phyloP scores from a whole-genome alignment of 2,797 vertebrate species.

The Semaprochilodus insignis region DNA sequence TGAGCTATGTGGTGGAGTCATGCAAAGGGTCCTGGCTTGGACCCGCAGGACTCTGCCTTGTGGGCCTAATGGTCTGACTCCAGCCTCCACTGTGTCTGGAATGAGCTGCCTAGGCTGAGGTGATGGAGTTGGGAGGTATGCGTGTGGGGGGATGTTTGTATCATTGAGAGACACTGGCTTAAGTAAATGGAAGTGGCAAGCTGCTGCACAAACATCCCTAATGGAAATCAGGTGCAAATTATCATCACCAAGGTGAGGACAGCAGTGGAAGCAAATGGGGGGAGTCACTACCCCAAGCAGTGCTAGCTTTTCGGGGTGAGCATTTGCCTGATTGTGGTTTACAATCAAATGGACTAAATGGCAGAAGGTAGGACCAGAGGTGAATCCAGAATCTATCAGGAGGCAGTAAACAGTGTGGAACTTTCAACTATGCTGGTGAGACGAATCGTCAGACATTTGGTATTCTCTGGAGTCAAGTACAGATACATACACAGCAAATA shows the following conservation, averaged over 20 bases:
- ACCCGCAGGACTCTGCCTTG: constrained; percentile 46
- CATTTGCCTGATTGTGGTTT: constrained; percentile 16
- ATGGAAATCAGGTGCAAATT: constrained; percentile 65
- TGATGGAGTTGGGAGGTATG: not conserved
- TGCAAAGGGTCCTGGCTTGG: constrained; percentile 42
- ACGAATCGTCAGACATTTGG: not conserved
- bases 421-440: not conserved
- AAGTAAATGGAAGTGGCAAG: constrained; percentile 53
- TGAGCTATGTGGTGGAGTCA: constrained; percentile 21
- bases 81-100: constrained; percentile 33
- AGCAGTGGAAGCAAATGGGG: constrained; percentile 2
- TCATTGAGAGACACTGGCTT: constrained; percentile 30
- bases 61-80: constrained; percentile 50
- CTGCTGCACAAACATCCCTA: constrained; percentile 54
- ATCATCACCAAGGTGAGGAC: constrained; percentile 42
- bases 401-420: not conserved
- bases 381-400: not conserved
- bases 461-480: not conserved
- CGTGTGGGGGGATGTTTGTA: not conserved
- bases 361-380: not conserved
- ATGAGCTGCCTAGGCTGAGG: constrained; percentile 28
- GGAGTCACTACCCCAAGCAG: not conserved
- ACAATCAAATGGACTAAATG: not conserved
- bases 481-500: not conserved
- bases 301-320: constrained; percentile 6